Evolutionary conservation across 1,140 invertebrate genomes (phyloP), one percentile per base, ranked within the genome.

Genomic region (Heliothis virescens): DNA sequence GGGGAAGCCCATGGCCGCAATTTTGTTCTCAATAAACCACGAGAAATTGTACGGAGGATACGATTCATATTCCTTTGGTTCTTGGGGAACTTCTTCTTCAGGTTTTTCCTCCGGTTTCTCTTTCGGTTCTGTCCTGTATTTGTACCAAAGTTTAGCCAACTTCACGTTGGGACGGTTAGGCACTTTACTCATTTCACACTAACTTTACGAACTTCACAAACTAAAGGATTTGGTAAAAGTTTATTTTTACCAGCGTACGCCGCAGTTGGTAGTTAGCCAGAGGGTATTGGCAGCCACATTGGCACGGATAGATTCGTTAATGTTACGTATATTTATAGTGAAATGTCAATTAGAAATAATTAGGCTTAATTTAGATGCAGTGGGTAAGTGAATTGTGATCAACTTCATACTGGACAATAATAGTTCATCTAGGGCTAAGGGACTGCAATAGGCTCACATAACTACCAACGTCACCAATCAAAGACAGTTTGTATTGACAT

Each of bases 1-100:
- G 0, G 96, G 96, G 89, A 95, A 97, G 0, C 90, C 93, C 93
- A 94, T 94, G 7, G 88, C 93, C 3, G 93, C 95, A 15, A 96
- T 83, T 86, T 94, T 94, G n/a, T 89, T 87, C 26, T 91, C 86
- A 1, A 94, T 85, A 21, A 95, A 90, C 94, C 94, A 95, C 82
- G 86, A 94, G 74, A 95, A 95, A 60, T 95, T 95, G 47, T 89
- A 91, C 5, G 94, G 94, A 15, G 93, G 90, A 79, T 93, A 94
- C 0, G 87, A 83, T 52, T 92, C 89, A 63, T 89, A 87, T 7
- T 89, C 88, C 59, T 86, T 78, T 12, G 80, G 78, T 78, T 83
- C 76, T 2, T 67, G 21, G 12, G 83, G 67, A 65, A 48, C 52
- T 9, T 78, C 26, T 72, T 83, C 72, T 26, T 78, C 55, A 41